phyloP scores from a whole-genome alignment of 2,797 vertebrate species.

The Rhinogobio ventralis region DNA sequence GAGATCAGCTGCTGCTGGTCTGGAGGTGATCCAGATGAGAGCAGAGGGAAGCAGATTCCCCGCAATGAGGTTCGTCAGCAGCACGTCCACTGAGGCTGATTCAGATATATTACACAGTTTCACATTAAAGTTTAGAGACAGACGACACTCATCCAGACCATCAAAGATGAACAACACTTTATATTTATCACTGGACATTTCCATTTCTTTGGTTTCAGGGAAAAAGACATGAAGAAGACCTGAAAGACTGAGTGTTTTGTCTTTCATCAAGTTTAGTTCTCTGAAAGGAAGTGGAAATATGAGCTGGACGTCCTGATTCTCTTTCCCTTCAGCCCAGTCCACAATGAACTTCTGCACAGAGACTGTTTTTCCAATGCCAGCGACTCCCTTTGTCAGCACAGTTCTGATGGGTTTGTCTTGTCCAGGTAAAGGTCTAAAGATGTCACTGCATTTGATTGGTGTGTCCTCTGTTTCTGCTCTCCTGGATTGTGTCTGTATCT shows the following conservation, averaged over 20 bases:
- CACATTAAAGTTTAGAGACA: neutral
- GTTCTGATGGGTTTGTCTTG: constrained; percentile 15
- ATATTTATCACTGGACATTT: neutral
- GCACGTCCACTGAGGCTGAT: neutral
- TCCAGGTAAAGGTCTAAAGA: constrained; percentile 24
- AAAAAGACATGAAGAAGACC: neutral
- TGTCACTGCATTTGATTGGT: neutral
- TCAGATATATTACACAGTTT: neutral
- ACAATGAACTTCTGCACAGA: constrained; percentile 3
- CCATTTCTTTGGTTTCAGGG: neutral
- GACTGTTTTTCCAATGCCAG: constrained; percentile 36
- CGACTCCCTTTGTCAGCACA: constrained; percentile 42
- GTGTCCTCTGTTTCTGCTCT: constrained; percentile 4
- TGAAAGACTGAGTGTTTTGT: neutral
- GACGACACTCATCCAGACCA: constrained; percentile 30
- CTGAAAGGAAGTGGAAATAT: neutral
- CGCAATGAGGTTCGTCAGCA: neutral
- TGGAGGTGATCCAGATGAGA: constrained; percentile 29
- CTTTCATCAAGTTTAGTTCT: neutral
- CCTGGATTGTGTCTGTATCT: constrained; percentile 1
- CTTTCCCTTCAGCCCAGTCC: neutral
- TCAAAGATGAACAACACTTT: constrained; percentile 21
- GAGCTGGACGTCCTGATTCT: neutral
- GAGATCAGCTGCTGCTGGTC: constrained; percentile 33
- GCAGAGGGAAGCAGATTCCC: constrained; percentile 33